Conservation (phyloP, 2,113 vertebrate species). For the Hippocampus comes region DNA sequence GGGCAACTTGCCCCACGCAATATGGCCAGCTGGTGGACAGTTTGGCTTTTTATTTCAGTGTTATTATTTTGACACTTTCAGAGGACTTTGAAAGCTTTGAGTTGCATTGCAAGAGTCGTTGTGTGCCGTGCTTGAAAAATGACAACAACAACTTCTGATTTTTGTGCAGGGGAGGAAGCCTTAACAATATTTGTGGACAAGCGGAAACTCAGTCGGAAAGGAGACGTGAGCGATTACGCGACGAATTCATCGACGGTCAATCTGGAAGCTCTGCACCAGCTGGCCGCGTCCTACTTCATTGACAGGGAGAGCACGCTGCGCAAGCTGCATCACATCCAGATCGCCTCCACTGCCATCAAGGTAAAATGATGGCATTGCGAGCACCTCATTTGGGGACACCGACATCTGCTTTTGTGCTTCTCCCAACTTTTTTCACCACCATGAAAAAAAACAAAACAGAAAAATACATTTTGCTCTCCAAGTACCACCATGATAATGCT, state of each 20-base stretch:
- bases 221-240: conserved; percentile 78
- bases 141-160: not conserved
- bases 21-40: too few species aligned
- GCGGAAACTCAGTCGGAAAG: conserved; percentile 87
- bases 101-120: not conserved
- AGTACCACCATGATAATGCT: too few species aligned
- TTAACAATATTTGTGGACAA: conserved; percentile 98
- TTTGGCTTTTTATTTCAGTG: too few species aligned
- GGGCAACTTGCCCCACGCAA: too few species aligned
- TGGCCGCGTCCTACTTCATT: conserved; percentile 81
- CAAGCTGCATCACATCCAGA: conserved; percentile 80
- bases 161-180: conserved; percentile 86
- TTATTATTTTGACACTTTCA: not conserved
- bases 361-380: conserved; percentile 39
- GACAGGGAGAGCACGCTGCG: conserved; percentile 79
- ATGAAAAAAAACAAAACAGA: too few species aligned
- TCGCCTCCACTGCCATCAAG: conserved; percentile 80
- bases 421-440: too few species aligned
- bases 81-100: not conserved
- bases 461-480: too few species aligned
- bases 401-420: too few species aligned
- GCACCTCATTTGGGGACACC: too few species aligned
- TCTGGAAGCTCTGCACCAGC: conserved; percentile 79
- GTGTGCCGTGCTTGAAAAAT: not conserved
- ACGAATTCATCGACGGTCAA: conserved; percentile 79